phyloP scores from a whole-genome alignment of 2,888 invertebrate species.

The Lithophane leautieri region DNA sequence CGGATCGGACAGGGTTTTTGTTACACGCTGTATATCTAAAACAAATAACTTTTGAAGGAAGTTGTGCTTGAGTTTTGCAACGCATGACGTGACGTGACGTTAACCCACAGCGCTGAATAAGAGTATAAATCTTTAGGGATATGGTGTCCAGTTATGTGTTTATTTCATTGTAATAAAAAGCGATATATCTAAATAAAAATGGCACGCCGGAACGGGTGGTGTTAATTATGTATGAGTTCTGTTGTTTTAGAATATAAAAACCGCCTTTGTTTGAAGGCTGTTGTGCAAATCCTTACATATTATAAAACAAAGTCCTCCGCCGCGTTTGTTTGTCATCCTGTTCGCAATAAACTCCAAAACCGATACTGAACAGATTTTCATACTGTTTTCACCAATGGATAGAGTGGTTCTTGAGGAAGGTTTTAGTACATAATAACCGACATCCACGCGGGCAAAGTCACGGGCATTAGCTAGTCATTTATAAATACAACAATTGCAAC shows the following conservation, averaged over 20 bases:
- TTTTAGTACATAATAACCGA: too few relatives aligned
- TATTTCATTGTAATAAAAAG: conserved; percentile 60
- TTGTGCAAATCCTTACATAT: conserved; percentile 22
- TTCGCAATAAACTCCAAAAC: too few relatives aligned
- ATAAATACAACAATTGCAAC: not conserved
- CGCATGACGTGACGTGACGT: conserved; percentile 9
- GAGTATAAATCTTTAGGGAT: conserved; percentile 15
- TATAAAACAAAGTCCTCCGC: too few relatives aligned
- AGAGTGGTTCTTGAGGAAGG: too few relatives aligned
- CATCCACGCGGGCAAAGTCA: too few relatives aligned
- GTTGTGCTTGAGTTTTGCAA: not conserved
- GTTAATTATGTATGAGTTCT: conserved; percentile 50
- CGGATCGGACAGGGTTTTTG: too few relatives aligned
- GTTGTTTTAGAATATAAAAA: conserved; percentile 50
- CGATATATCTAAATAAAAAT: conserved; percentile 61
- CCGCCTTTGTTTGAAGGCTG: conserved; percentile 20
- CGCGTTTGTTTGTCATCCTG: too few relatives aligned
- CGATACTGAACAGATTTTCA: too few relatives aligned
- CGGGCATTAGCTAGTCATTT: not conserved
- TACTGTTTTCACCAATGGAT: too few relatives aligned
- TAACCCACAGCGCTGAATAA: conserved; percentile 10
- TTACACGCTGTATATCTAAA: not conserved
- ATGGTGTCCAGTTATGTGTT: conserved; percentile 33
- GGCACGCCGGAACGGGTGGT: conserved; percentile 49
- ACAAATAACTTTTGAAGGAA: not conserved